Evolutionary conservation across 2,888 invertebrate species (phyloP).

Genomic region (Halocaridina rubra): DNA sequence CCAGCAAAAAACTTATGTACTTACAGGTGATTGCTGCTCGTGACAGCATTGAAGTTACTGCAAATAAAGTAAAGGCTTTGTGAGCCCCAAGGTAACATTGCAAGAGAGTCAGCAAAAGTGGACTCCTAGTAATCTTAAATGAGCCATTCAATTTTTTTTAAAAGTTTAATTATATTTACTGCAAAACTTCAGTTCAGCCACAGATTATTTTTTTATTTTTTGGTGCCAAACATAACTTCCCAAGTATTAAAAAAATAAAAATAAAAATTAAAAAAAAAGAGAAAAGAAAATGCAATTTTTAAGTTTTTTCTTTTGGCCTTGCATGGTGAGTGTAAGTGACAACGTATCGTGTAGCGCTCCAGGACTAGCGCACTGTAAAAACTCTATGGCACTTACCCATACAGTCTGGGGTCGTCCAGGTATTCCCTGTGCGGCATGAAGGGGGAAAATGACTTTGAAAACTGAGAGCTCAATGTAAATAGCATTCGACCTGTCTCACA

Average conservation of each 20-base stretch:
- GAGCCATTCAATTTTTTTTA: too few species aligned
- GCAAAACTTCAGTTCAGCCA: too few species aligned
- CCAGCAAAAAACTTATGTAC: slow-evolving; percentile 30
- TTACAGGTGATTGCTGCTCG: slow-evolving; percentile 57
- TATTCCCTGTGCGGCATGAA: slow-evolving; percentile 60
- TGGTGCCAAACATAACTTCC: slow-evolving; percentile 15
- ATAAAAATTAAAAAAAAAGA: background rate
- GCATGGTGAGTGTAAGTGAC: slow-evolving; percentile 4
- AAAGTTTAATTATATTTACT: too few species aligned
- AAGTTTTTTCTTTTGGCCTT: background rate
- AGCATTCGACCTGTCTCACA: too few species aligned
- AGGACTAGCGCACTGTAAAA: slow-evolving; percentile 28
- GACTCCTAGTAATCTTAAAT: slow-evolving; percentile 22
- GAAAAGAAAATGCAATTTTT: too few species aligned
- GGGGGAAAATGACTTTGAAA: slow-evolving; percentile 47
- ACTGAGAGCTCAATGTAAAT: slow-evolving; percentile 34
- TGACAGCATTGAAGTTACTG: slow-evolving; percentile 56
- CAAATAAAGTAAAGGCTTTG: slow-evolving; percentile 47
- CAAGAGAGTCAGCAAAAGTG: slow-evolving; percentile 1
- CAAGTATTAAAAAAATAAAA: background rate
- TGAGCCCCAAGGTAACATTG: slow-evolving; percentile 23
- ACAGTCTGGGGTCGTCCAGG: slow-evolving; percentile 60
- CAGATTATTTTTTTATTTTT: too few species aligned
- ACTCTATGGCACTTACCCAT: slow-evolving; percentile 59
- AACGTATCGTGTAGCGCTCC: slow-evolving; percentile 22